Evolutionary conservation across 2,113 vertebrate species (phyloP).

Genomic region (Sturnus vulgaris): DNA sequence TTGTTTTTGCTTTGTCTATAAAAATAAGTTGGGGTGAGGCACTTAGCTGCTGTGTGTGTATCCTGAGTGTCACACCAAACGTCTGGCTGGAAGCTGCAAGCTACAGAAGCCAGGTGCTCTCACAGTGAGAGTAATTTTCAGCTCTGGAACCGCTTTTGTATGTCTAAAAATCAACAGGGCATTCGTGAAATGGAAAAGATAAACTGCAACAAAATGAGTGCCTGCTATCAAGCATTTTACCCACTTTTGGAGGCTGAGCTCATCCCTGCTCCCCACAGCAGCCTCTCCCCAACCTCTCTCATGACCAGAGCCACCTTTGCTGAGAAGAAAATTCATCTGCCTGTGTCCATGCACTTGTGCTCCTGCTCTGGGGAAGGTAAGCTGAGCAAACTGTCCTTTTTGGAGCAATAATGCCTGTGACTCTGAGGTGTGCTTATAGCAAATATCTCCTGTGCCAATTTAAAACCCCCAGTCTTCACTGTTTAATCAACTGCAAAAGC

Average conservation of each 20-base stretch:
- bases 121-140: neutral
- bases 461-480: neutral
- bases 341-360: accelerated
- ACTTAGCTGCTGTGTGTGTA: neutral
- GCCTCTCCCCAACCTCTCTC: neutral
- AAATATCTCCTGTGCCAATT: neutral
- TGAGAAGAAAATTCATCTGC: neutral
- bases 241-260: accelerated
- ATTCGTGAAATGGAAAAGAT: neutral
- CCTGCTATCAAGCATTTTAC: neutral
- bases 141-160: neutral
- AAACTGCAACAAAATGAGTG: neutral
- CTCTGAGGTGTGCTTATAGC: neutral
- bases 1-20: neutral
- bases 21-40: neutral
- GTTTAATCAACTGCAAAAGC: slow-evolving; percentile 38
- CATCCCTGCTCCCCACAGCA: neutral
- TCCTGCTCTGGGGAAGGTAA: neutral
- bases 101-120: neutral
- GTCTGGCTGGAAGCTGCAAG: neutral
- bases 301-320: accelerated
- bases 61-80: neutral
- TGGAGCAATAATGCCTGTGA: neutral
- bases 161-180: neutral
- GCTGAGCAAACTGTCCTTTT: neutral